Conservation (phyloP, 2,797 vertebrate genomes). For the Toxotes lorentzi region DNA sequence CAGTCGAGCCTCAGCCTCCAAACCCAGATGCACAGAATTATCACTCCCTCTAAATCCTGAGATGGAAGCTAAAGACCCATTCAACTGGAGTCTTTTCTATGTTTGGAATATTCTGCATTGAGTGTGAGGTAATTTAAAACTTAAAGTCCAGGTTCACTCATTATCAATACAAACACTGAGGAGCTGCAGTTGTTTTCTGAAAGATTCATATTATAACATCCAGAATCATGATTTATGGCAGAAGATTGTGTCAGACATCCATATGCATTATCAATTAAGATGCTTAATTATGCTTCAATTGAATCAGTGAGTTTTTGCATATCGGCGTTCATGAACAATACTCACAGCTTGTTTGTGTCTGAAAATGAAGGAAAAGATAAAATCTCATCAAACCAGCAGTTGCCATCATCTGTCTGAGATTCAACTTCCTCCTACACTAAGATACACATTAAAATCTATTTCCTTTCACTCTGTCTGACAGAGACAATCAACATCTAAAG, state of each 20-base stretch:
- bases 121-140: neutral
- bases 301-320: neutral
- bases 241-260: too few relatives aligned
- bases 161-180: neutral
- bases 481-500: too few relatives aligned
- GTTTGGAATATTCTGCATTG: constrained; percentile 22
- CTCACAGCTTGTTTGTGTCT: neutral
- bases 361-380: neutral
- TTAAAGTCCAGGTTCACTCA: neutral
- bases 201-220: neutral
- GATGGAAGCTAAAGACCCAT: constrained; percentile 35
- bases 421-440: too few relatives aligned
- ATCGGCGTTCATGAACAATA: neutral
- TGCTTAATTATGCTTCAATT: neutral
- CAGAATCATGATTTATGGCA: neutral
- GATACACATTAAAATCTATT: too few relatives aligned
- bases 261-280: neutral
- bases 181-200: neutral
- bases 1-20: constrained; percentile 49
- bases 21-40: constrained; percentile 50
- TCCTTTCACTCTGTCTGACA: too few relatives aligned
- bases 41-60: constrained; percentile 41
- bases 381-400: too few relatives aligned
- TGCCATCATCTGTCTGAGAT: too few relatives aligned
- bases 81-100: constrained; percentile 11